Evolutionary conservation across 2,113 vertebrate species (phyloP), one percentile per base, ranked within the genome.

Genomic region (Cyanoderma ruficeps): DNA sequence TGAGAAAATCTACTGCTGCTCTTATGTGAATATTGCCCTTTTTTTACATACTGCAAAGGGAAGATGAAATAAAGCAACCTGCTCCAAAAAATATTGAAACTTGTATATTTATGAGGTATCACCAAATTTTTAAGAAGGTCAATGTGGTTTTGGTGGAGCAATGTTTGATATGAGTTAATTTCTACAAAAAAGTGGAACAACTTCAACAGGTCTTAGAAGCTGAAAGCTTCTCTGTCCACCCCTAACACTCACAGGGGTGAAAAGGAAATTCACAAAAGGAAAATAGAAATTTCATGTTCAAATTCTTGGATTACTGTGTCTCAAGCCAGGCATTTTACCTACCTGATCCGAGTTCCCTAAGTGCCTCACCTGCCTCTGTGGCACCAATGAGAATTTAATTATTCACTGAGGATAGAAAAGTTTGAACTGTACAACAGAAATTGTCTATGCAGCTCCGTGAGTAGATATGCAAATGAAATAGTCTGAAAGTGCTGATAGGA

Each of bases 21-120:
- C 1, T 65, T 13, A 6, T 9, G 9, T 75, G 21, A 55, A 44
- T 35, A 23, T 24, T 82, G 7, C 2, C 13, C 1, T 22, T 47
- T 10, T 44, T 76, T 39, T 5, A 11, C 3, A 19, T 23, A 18
- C 13, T 37, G 6, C 5, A 63, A 87, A 82, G 9, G 4, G 31
- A 44, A 70, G 23, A 6, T 39, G 52, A 67, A 81, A 61, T n/a
- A 28, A 56, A 84, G 10, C 2, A 67, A 53, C 2, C 2, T 70
- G 16, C 28, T 52, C 3, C 0, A 28, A 63, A 69, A 81, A 60
- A 10, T 3, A 11, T 2, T 19, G 31, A 50, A 49, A 0, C 7
- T 24, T 24, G 2, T 8, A 6, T 27, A 50, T 67, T 52, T 70
- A 24, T 42, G 11, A 4, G 28, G 31, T 33, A 18, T 31, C 27